Conservation (phyloP, 2,113 vertebrate species). For the Fregetta grallaria region DNA sequence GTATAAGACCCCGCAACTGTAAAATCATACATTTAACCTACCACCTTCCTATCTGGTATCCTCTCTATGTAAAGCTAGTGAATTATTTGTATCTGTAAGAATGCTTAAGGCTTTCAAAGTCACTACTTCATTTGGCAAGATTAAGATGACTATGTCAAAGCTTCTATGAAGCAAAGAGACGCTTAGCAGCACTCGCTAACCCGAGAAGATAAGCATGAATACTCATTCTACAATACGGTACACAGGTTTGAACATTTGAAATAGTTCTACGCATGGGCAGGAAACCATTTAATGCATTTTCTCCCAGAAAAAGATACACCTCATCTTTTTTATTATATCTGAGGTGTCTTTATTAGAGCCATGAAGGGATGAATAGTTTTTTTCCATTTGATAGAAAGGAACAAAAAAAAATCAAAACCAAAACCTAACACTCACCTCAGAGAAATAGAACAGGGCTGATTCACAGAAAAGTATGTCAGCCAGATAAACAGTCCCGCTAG, state of each 20-base stretch:
- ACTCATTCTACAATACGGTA: neutral
- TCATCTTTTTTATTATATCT: neutral
- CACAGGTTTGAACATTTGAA: neutral
- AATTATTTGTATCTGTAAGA: neutral
- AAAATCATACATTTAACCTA: neutral
- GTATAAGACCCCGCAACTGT: neutral
- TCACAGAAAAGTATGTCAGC: slow-evolving; percentile 98
- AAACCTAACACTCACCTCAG: slow-evolving; percentile 82
- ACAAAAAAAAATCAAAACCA: neutral
- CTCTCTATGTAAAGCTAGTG: neutral
- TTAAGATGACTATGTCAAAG: neutral
- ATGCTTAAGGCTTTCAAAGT: neutral
- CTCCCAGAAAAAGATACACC: neutral
- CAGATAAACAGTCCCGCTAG: slow-evolving; percentile 96
- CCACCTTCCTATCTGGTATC: neutral
- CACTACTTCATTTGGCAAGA: neutral
- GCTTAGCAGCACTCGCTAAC: neutral
- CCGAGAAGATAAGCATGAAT: neutral
- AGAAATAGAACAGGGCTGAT: slow-evolving; percentile 99
- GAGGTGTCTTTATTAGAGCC: neutral
- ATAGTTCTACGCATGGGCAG: neutral
- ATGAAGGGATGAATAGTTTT: neutral
- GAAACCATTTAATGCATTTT: neutral
- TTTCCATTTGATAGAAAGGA: neutral
- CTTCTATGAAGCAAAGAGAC: neutral